Base-by-base conservation (phyloP, 2,113 vertebrate species). In the Daboia siamensis region DNA sequence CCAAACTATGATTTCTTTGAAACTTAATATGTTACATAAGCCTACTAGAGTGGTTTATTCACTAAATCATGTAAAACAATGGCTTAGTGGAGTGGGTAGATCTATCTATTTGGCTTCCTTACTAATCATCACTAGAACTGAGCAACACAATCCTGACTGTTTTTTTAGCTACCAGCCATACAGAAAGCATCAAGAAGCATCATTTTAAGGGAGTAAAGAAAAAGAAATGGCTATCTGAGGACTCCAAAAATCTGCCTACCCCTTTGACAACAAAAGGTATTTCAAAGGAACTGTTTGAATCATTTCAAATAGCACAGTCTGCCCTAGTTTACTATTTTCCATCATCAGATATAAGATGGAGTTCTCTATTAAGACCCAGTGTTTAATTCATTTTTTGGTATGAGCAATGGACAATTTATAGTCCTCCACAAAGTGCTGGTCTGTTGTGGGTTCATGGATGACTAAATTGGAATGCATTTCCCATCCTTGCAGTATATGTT, bases 181-280 rank as follows among this genome's bases (percentile, higher is more conserved):
- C 87, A 88, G 95, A 96, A 95, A 95, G 96, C 86, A 92, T 95
- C 93, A 96, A 97, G 93, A 96, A 96, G 89, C 95, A 96, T 96
- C 94, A 96, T 94, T 97, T 96, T 95, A 97, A 96, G 95, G 95
- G 96, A 61, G 92, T 96, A 91, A 97, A 97, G 80, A 97, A 96
- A 93, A 96, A 96, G 93, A 96, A 97, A 96, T 97, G 97, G 96
- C 94, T 95, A 93, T 95, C 95, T 90, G 96, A 96, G 90, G 96
- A 96, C 91, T 93, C 96, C 54, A 96, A 96, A 95, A 96, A 96
- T 89, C 94, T 93, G 44, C 20, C 94, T 91, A 80, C 86, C 39
- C 93, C 95, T 91, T 95, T 96, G 95, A 91, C 93, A 93, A 90
- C 26, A 86, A 96, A 93, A 96, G 94, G 94, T 94, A 95, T 93